Evolutionary conservation across 2,888 invertebrate species (phyloP), one percentile per base, ranked within the genome.

Genomic region (Dendrolimus pini): DNA sequence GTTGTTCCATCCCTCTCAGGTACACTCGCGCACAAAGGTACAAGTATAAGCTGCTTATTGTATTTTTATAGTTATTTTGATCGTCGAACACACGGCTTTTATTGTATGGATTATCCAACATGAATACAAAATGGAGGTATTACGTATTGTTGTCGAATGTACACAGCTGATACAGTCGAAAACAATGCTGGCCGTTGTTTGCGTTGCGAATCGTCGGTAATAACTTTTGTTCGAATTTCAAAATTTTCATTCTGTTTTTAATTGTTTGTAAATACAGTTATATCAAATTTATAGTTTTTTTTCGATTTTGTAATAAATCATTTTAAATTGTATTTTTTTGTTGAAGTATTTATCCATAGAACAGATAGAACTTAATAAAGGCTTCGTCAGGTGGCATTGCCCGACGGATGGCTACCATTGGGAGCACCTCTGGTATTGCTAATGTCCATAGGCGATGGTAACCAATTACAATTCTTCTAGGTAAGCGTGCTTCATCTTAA

Each of bases 51-150:
- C 88, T 83, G 82, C 87, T 88, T 85, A 89, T 88, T 89, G 88
- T 89, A 87, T 85, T 88, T 89, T 89, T 89, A 89, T 89, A 88
- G 88, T 88, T 89, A 89, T 89, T 89, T 88, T 88, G 88, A 89
- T 89, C 83, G 85, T 72, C 69, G 74, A 79, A 83, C 78, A 83
- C 82, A 81, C 74, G 76, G 76, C 47, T 47, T 80, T 77, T 77
- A 82, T 82, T 81, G 79, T 80, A 67, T 67, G 78, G 83, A 83
- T 82, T 83, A 85, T 85, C 85, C 82, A 70, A 74, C 74, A 83
- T 84, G 85, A 85, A 86, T 86, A 85, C 75, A 75, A 74, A 83
- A 82, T 82, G 75, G 77, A 47, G 78, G 81, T 76, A 83, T 83
- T 83, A 78, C 77, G 77, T 77, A 78, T 83, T 85, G 82, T 82